These are phyloP conservation scores for Nyctibius grandis DNA, from an alignment of 2,797 vertebrate genomes.

Conservation along the genomic window DNA sequence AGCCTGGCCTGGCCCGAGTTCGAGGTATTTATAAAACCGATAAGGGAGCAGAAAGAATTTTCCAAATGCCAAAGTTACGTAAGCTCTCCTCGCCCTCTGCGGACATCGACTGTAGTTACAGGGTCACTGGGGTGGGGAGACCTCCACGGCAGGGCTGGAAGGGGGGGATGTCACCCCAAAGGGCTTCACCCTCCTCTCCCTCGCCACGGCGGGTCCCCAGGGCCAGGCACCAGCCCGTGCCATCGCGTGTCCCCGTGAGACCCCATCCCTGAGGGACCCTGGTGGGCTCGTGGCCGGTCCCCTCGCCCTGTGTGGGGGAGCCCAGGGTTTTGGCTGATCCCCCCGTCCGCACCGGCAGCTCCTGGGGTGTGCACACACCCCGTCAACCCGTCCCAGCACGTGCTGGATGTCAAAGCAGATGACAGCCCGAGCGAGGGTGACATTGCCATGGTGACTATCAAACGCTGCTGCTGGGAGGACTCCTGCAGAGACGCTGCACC, in stretches of 20 bases:
- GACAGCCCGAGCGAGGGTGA: background rate
- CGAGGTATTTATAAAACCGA: slow-evolving; percentile 31
- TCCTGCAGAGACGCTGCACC: background rate
- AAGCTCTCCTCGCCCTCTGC: background rate
- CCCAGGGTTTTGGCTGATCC: background rate
- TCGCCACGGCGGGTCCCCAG: rapidly evolving
- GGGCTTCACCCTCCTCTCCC: background rate
- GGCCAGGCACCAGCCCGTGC: background rate
- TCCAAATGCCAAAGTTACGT: background rate
- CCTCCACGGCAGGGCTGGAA: rapidly evolving
- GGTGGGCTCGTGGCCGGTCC: rapidly evolving
- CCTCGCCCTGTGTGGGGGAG: rapidly evolving
- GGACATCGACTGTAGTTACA: background rate
- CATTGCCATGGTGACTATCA: background rate
- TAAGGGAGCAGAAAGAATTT: slow-evolving; percentile 61
- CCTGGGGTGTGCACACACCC: background rate
- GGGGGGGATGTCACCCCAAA: background rate
- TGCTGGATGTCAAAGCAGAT: background rate
- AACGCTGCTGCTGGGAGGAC: background rate
- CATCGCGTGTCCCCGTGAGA: rapidly evolving
- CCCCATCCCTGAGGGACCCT: background rate
- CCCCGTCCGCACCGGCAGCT: no score
- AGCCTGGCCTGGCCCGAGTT: background rate
- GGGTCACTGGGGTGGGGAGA: background rate
- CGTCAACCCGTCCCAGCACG: background rate